Percentiles rank a stretch among this genome's conserved stretches.
phyloP scores from a whole-genome alignment of 2,113 vertebrate species.

The Psilopsiagon aurifrons region DNA sequence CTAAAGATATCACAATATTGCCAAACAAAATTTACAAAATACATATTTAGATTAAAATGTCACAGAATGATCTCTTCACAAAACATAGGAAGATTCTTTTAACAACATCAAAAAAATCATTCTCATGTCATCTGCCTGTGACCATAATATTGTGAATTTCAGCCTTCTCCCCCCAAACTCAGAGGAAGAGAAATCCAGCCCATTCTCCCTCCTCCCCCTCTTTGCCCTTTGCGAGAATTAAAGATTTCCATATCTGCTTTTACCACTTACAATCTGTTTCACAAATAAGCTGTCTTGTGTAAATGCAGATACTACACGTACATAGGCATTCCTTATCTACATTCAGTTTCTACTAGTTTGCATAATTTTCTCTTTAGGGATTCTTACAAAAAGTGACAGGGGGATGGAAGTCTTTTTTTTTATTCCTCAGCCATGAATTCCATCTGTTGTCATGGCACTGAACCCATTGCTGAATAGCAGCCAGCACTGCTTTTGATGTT shows the following conservation, averaged over 20 bases:
- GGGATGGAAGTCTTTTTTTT: slow-evolving; percentile 53
- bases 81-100: not conserved
- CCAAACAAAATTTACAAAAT: not conserved
- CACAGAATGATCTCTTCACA: not conserved
- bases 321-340: slow-evolving; percentile 45
- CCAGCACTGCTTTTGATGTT: slow-evolving; percentile 60
- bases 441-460: slow-evolving; percentile 72
- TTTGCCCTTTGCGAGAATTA: slow-evolving; percentile 1
- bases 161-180: not conserved
- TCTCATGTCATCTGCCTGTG: not conserved
- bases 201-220: not conserved
- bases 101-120: not conserved
- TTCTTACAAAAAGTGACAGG: slow-evolving; percentile 62
- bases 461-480: slow-evolving; percentile 63
- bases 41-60: not conserved
- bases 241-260: slow-evolving; percentile 36
- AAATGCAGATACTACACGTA: not conserved
- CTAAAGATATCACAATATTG: not conserved
- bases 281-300: slow-evolving; percentile 13
- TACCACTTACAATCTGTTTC: slow-evolving; percentile 27
- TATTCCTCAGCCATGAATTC: slow-evolving; percentile 57
- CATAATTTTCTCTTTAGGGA: slow-evolving; percentile 65
- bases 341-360: slow-evolving; percentile 43
- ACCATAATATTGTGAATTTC: slow-evolving; percentile 35
- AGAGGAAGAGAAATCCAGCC: not conserved